Base-by-base conservation (phyloP, 2,888 invertebrate genomes). In the Cerceris rybyensis region DNA sequence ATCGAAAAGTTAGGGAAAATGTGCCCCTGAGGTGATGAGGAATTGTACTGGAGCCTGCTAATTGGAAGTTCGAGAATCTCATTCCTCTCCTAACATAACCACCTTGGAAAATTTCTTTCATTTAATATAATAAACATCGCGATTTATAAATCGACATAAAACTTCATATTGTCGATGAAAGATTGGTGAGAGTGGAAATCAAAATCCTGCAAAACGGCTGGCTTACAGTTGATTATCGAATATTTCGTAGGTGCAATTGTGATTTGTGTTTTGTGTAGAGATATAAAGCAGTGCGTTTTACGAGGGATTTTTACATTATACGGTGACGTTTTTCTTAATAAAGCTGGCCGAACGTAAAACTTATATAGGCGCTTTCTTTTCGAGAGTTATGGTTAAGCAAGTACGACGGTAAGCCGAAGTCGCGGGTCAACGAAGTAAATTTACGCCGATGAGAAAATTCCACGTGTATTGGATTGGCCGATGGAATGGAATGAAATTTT, bases 371-470 rank as follows among this genome's bases (percentile, higher is more conserved):
- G 54, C 57, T 50, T 81, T 76, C 70, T 63, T 69, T 69, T 7
- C 50, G 59, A 81, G 71, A 83, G 76, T 83, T 78, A 81, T 71
- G 75, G 79, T 68, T 76, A 73, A 75, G 70, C 69, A 67, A 75
- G 67, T 52, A 58, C 70, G 64, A 58, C 64, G 60, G 49, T 50
- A 57, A 73, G 74, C 54, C 71, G 49, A 46, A n/a, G 54, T 39
- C 65, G 66, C 49, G 54, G 70, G 67, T 72, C 82, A 74, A 85
- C 80, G 67, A 80, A 85, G 82, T 82, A 78, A 84, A 85, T 84
- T 84, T 84, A 85, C 85, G 78, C 84, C 85, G 85, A 84, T 84
- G 84, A 84, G 80, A 85, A 84, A 84, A 84, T 85, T 82, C 80
- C 80, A 70, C 70, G 74, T 82, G 72, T 75, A 78, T 85, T 70